Evolutionary conservation across 2,797 vertebrate genomes (phyloP).

Genomic region (Morus bassanus): DNA sequence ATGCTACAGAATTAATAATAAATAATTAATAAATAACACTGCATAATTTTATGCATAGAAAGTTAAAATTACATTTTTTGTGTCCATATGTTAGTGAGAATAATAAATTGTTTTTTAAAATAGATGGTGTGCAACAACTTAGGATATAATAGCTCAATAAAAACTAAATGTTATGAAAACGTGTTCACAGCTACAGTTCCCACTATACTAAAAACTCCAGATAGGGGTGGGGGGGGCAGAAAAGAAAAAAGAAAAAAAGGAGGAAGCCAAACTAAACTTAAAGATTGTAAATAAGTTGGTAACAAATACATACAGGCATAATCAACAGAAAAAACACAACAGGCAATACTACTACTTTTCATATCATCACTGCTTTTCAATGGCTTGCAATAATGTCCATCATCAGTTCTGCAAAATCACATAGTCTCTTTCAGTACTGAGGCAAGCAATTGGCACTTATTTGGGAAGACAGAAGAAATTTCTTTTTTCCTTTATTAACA

Average conservation of each 20-base stretch:
- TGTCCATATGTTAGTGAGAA: neutral
- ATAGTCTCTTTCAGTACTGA: neutral
- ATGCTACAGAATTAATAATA: neutral
- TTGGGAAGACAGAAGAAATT: neutral
- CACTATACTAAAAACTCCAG: neutral
- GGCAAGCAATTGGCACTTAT: neutral
- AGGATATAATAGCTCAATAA: neutral
- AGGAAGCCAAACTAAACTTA: neutral
- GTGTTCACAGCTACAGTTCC: neutral
- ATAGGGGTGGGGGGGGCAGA: no score
- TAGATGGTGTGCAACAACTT: neutral
- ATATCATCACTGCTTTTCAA: neutral
- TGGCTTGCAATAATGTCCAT: neutral
- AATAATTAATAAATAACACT: neutral
- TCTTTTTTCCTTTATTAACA: neutral
- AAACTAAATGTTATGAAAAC: neutral
- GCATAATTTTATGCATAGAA: neutral
- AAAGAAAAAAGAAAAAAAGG: neutral
- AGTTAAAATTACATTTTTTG: neutral
- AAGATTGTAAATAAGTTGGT: neutral
- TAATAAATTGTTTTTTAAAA: neutral
- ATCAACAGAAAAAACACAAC: neutral
- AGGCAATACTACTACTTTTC: neutral
- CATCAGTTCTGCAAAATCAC: neutral
- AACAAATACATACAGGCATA: neutral